Evolutionary conservation across 2,888 invertebrate species (phyloP).

Genomic region (Coleophora deauratella): DNA sequence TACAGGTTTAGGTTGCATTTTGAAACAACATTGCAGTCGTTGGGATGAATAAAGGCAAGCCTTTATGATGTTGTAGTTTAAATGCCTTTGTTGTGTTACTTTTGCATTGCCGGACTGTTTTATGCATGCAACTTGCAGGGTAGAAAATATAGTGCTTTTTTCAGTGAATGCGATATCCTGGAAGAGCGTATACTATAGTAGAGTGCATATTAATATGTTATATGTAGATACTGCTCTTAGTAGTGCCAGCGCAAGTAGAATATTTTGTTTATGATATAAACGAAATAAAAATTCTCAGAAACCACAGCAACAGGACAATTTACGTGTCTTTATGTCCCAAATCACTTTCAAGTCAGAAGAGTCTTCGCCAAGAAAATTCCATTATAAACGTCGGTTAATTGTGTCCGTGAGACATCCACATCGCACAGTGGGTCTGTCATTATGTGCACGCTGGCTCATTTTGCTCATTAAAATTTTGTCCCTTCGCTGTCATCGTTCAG

Average conservation of each 20-base stretch:
- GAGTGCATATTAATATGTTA: no score
- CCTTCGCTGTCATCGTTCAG: constrained; percentile 30
- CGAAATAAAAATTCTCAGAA: no score
- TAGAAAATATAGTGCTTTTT: no score
- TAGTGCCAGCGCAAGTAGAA: no score
- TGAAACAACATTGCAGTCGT: constrained; percentile 34
- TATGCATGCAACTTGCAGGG: no score
- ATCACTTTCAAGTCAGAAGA: constrained; percentile 6
- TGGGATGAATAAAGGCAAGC: constrained; percentile 30
- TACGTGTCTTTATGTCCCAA: constrained; percentile 11
- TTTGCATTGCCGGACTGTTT: neutral
- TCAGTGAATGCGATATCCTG: no score
- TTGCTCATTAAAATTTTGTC: constrained; percentile 50
- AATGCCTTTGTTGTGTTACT: constrained; percentile 24
- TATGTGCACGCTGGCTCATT: constrained; percentile 41
- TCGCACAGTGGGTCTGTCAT: constrained; percentile 21
- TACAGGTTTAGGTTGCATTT: constrained; percentile 50
- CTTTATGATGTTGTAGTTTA: constrained; percentile 27
- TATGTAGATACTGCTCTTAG: no score
- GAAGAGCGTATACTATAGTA: no score
- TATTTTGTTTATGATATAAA: no score
- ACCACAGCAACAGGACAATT: neutral
- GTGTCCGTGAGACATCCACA: constrained; percentile 32
- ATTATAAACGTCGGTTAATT: constrained; percentile 25
- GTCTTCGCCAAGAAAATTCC: constrained; percentile 20